phyloP scores from a whole-genome alignment of 2,888 invertebrate genomes.

The Pseudoips prasinana region DNA sequence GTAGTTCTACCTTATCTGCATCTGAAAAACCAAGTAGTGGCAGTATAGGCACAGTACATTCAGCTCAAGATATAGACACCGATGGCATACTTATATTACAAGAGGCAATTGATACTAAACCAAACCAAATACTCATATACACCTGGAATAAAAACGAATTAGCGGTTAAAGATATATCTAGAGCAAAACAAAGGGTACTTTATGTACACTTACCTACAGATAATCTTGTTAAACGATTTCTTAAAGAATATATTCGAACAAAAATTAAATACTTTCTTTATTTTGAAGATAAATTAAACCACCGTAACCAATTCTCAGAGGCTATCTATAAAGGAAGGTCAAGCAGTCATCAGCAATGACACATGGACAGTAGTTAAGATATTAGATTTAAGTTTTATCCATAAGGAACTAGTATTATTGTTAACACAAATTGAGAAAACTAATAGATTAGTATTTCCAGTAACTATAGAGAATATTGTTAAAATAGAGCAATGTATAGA shows the following conservation, averaged over 20 bases:
- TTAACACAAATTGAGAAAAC: slow-evolving; percentile 3
- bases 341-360: no score
- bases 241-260: no score
- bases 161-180: no score
- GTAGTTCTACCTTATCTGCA: neutral
- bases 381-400: no score
- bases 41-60: neutral
- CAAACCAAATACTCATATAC: slow-evolving; percentile 24
- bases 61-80: neutral
- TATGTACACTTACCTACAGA: slow-evolving; percentile 29
- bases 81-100: slow-evolving; percentile 1
- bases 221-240: no score
- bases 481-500: slow-evolving; percentile 17
- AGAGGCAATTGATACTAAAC: slow-evolving; percentile 15
- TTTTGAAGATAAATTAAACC: slow-evolving; percentile 3
- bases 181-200: slow-evolving; percentile 23
- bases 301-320: slow-evolving; percentile 28
- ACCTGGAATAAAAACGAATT: slow-evolving; percentile 14
- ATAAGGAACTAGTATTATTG: neutral
- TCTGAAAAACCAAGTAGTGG: neutral
- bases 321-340: slow-evolving; percentile 32
- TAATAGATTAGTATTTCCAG: slow-evolving; percentile 5
- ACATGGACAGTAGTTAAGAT: no score
- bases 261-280: no score
- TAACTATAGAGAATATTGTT: slow-evolving; percentile 12